Base-by-base conservation (phyloP, 2,113 vertebrate genomes). In the Lasiurus borealis region DNA sequence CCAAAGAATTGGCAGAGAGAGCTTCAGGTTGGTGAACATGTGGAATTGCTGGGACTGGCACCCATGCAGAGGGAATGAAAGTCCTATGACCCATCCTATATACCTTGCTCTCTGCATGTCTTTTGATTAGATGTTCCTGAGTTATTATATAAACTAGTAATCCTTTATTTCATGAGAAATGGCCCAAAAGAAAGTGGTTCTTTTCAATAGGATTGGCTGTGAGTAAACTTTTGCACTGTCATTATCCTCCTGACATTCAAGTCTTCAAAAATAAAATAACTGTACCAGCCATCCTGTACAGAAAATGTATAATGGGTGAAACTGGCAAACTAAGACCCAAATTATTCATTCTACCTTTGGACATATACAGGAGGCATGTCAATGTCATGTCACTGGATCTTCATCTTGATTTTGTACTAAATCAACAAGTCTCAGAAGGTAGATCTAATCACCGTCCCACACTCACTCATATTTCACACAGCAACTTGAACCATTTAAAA, bases 151-250 rank as follows among this genome's bases (percentile, higher is more conserved):
- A 57, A 57, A 23, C 54, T 23, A 23, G 19, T 57, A 57, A 23
- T 57, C 8, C 21, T 23, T 57, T 57, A 57, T 57, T 57, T 57
- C 19, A 91, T 57, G 44, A 94, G 71, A 77, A 90, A 36, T 80
- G 77, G 48, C 71, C 44, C 62, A 8, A 71, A 9, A 54, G 57
- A 57, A 73, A 48, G 59, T 11, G 40, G 85, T 57, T 72, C 23
- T 91, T 95, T 87, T 72, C 82, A 85, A 34, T 21, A 46, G 14
- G 12, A 82, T 34, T 81, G 72, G 46, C 59, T 90, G 19, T 71
- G 29, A 75, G 46, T 40, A 59, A 77, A 85, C 18, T 71, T 83
- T 81, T 64, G 14, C 19, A 21, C 29, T 77, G 14, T 36, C 1
- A 13, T 94, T 91, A 71, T 27, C 19, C 59, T 85, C 36, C 7